Evolutionary conservation across 2,113 vertebrate species (phyloP).

Genomic region (Actinemys pallida): DNA sequence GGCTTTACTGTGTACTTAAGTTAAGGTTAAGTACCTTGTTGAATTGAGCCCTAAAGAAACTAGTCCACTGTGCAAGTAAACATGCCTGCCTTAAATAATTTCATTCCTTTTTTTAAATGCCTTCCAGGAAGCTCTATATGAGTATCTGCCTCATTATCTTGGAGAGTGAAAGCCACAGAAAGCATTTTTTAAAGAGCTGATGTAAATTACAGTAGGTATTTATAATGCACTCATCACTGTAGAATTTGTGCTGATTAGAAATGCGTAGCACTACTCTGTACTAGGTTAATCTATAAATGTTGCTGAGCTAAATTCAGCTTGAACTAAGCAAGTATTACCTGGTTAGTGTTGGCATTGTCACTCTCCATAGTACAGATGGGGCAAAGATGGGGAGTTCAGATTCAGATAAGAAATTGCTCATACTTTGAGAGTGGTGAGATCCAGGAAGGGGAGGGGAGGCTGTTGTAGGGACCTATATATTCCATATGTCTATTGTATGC

Average conservation of each 20-base stretch:
- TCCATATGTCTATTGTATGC: not conserved
- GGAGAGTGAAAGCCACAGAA: not conserved
- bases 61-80: not conserved
- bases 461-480: not conserved
- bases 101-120: not conserved
- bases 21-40: not conserved
- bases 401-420: not conserved
- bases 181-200: not conserved
- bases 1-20: not conserved
- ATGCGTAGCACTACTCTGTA: not conserved
- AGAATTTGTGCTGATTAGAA: slow-evolving; percentile 32
- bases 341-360: not conserved
- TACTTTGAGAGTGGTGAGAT: not conserved
- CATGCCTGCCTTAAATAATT: not conserved
- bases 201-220: not conserved
- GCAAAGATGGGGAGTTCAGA: not conserved
- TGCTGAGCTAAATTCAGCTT: not conserved
- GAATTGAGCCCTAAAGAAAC: not conserved
- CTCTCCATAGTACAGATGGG: not conserved
- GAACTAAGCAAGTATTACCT: not conserved
- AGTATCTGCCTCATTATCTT: slow-evolving; percentile 22
- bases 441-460: not conserved
- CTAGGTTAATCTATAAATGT: not conserved
- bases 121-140: slow-evolving; percentile 1
- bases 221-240: not conserved